Evolutionary conservation across 2,113 vertebrate species (phyloP).

Genomic region (Bagarius yarrelli): DNA sequence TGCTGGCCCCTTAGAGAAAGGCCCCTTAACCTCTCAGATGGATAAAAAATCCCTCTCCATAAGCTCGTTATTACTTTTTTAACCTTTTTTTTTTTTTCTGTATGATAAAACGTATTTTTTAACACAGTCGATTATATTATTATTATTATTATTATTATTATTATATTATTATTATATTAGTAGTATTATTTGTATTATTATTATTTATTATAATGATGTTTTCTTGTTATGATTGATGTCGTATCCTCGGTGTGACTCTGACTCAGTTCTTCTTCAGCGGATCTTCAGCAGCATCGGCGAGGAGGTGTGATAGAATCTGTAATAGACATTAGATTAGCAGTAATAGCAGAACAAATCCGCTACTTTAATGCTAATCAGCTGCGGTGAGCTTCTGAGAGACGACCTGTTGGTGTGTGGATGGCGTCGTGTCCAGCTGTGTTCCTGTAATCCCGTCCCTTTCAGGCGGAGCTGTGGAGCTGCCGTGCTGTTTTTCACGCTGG

Average conservation of each 20-base stretch:
- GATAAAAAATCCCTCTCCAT: too few relatives aligned
- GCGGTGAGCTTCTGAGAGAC: constrained; percentile 18
- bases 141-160: too few relatives aligned
- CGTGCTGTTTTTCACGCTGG: constrained; percentile 46
- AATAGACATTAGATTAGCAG: constrained; percentile 13
- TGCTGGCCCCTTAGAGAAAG: too few relatives aligned
- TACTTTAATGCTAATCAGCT: constrained; percentile 57
- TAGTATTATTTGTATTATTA: not conserved
- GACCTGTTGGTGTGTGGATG: constrained; percentile 14
- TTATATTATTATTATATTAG: too few relatives aligned
- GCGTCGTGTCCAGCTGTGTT: constrained; percentile 54
- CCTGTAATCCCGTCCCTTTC: constrained; percentile 47
- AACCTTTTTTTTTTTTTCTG: too few relatives aligned
- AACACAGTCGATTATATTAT: too few relatives aligned
- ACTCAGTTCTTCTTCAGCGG: not conserved
- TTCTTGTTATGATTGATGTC: not conserved
- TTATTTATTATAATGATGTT: not conserved
- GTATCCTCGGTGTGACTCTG: not conserved
- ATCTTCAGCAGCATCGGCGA: not conserved
- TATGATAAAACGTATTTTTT: too few relatives aligned
- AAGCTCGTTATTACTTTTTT: too few relatives aligned
- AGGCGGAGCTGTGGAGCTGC: constrained; percentile 36
- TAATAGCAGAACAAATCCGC: constrained; percentile 36
- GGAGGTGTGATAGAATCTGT: constrained; percentile 9
- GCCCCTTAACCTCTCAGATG: too few relatives aligned